Evolutionary conservation across 2,113 vertebrate species (phyloP).

Genomic region (Amphiprion percula): DNA sequence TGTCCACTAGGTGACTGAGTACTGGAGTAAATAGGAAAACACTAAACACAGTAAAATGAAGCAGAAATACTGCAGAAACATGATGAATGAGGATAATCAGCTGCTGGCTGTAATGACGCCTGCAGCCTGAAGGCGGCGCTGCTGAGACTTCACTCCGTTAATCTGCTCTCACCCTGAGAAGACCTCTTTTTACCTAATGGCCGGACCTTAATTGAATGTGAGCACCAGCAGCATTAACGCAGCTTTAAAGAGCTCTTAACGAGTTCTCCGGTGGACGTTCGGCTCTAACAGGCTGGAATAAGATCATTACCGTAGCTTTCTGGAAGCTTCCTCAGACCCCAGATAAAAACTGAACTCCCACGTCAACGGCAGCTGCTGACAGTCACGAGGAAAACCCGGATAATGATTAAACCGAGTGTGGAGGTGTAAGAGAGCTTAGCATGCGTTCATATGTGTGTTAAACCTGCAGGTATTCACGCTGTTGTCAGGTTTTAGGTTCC

Average conservation of each 20-base stretch:
- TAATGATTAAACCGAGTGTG: neutral
- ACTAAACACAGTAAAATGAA: too few species aligned
- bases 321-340: slow-evolving; percentile 18
- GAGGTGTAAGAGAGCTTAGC: too few species aligned
- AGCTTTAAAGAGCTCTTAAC: slow-evolving; percentile 20
- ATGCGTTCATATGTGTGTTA: neutral
- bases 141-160: neutral
- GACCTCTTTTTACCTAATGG: slow-evolving; percentile 17
- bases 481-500: too few species aligned
- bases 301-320: slow-evolving; percentile 13
- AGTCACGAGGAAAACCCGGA: slow-evolving; percentile 16
- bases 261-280: neutral
- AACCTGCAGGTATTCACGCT: too few species aligned
- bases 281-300: slow-evolving; percentile 17
- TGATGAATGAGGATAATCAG: neutral
- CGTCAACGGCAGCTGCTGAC: slow-evolving; percentile 2
- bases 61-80: neutral
- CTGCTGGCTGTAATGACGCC: neutral
- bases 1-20: too few species aligned
- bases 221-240: neutral
- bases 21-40: too few species aligned
- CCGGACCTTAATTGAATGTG: slow-evolving; percentile 5
- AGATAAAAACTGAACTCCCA: slow-evolving; percentile 32
- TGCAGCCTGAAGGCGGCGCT: neutral
- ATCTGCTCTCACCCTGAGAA: neutral